Evolutionary conservation across 2,888 invertebrate species (phyloP).

Genomic region (Venusia cambrica): DNA sequence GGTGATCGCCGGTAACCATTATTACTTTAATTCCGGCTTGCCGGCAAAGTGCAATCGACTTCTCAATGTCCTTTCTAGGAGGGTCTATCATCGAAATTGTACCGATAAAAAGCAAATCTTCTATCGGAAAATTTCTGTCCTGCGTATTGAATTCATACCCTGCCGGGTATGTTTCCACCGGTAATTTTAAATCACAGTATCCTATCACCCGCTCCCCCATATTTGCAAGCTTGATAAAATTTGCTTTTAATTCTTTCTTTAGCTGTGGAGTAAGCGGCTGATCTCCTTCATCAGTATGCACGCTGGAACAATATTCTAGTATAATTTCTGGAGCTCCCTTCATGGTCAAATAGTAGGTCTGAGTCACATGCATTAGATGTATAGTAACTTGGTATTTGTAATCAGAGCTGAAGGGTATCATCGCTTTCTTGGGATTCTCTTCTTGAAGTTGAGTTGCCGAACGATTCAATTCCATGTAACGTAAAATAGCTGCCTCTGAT

Average conservation of each 20-base stretch:
- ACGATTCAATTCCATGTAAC: constrained; percentile 83
- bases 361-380: constrained; percentile 78
- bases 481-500: constrained; percentile 85
- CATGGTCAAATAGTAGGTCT: constrained; percentile 84
- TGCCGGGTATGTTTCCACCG: constrained; percentile 68
- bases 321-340: constrained; percentile 89
- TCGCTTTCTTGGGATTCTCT: constrained; percentile 79
- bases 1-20: constrained; percentile 88
- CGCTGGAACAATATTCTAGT: constrained; percentile 82
- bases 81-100: constrained; percentile 88
- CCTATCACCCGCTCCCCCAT: constrained; percentile 93
- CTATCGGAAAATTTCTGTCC: constrained; percentile 84
- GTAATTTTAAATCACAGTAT: constrained; percentile 87
- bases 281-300: constrained; percentile 79
- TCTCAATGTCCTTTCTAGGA: constrained; percentile 83
- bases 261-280: constrained; percentile 63
- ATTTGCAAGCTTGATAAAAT: constrained; percentile 89
- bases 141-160: constrained; percentile 81
- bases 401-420: constrained; percentile 86
- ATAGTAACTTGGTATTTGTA: constrained; percentile 87
- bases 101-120: constrained; percentile 81
- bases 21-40: constrained; percentile 86
- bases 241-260: constrained; percentile 80
- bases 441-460: constrained; percentile 76
- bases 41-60: constrained; percentile 84